These are phyloP conservation scores for Melanotaenia nigrans DNA, from an alignment of 2,797 vertebrate species.

Conservation along the genomic window DNA sequence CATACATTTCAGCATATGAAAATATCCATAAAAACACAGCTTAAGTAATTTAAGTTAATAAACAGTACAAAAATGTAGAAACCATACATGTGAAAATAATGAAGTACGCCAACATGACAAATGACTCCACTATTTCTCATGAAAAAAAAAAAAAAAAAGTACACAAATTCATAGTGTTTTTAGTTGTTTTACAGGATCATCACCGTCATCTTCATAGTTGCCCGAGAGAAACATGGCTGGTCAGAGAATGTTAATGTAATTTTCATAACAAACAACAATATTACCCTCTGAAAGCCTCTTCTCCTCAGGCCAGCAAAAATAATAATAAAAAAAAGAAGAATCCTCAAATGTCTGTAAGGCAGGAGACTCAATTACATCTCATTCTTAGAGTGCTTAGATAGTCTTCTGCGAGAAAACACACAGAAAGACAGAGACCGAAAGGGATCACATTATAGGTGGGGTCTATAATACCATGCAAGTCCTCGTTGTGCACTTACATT, in stretches of 20 bases:
- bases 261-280: constrained; percentile 49
- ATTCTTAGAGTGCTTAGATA: constrained; percentile 69
- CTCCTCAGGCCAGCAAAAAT: constrained; percentile 41
- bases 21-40: constrained; percentile 98
- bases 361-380: constrained; percentile 71
- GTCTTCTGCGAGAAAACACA: constrained; percentile 66
- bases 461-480: constrained; percentile 80
- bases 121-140: constrained; percentile 77
- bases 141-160: constrained; percentile 77
- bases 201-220: constrained; percentile 64
- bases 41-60: constrained; percentile 94
- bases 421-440: constrained; percentile 17
- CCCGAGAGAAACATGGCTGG: constrained; percentile 66
- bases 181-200: constrained; percentile 72
- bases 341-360: constrained; percentile 84
- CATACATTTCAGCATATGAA: constrained; percentile 95
- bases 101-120: constrained; percentile 67
- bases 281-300: constrained; percentile 20
- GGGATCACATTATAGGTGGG: constrained; percentile 74
- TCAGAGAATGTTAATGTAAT: constrained; percentile 54
- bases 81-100: constrained; percentile 85
- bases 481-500: background rate
- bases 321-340: constrained; percentile 53
- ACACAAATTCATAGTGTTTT: constrained; percentile 81
- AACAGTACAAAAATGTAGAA: constrained; percentile 90